These are phyloP conservation scores for Oreamnos americanus DNA, from an alignment of 2,113 vertebrate genomes.

Conservation along the genomic window DNA sequence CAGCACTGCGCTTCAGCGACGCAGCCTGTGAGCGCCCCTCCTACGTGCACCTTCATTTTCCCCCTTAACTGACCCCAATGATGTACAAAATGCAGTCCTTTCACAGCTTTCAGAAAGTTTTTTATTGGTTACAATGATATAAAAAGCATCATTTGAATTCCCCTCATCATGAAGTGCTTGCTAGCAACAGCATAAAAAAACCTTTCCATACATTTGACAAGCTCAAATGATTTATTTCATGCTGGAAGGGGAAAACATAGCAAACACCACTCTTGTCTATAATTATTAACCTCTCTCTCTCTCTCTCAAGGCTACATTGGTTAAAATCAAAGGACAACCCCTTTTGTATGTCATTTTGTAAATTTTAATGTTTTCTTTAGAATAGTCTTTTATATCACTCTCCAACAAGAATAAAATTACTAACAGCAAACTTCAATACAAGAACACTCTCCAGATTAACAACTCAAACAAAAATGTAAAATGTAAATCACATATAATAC, in stretches of 20 bases:
- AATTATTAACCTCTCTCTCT: conserved; percentile 20
- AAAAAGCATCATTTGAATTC: conserved; percentile 55
- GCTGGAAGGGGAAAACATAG: conserved; percentile 33
- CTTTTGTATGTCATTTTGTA: conserved; percentile 83
- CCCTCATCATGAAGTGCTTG: conserved; percentile 69
- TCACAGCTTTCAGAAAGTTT: conserved; percentile 61
- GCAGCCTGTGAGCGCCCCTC: background rate
- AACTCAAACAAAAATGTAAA: conserved; percentile 84
- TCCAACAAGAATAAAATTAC: conserved; percentile 82
- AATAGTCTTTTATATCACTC: conserved; percentile 88
- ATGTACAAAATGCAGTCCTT: conserved; percentile 74
- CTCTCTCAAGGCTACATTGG: conserved; percentile 63
- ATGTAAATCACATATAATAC: conserved; percentile 90
- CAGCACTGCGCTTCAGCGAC: background rate
- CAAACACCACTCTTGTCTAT: conserved; percentile 52
- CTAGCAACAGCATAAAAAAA: conserved; percentile 63
- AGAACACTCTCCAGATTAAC: conserved; percentile 86
- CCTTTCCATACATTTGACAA: conserved; percentile 2
- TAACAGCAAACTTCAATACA: conserved; percentile 88
- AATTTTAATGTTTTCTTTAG: conserved; percentile 92
- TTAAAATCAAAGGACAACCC: conserved; percentile 82
- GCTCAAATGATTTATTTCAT: background rate
- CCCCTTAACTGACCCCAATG: background rate
- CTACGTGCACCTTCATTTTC: fast-evolving
- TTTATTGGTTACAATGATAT: conserved; percentile 81